Evolutionary conservation across 2,888 invertebrate genomes (phyloP).

Genomic region (Epirrhoe alternata): DNA sequence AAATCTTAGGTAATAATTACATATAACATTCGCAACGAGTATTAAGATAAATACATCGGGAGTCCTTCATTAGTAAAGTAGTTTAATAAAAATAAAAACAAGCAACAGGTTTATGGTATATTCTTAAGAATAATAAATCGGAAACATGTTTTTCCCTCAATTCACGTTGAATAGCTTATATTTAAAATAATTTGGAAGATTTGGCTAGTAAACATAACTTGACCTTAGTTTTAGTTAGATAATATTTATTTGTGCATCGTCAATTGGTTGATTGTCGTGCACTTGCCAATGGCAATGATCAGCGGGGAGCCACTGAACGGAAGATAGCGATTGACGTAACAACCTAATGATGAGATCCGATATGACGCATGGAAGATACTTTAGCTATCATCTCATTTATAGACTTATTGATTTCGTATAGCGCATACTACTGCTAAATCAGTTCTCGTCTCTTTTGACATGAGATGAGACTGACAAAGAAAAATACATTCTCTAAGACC

Average conservation of each 20-base stretch:
- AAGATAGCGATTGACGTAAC: conserved; percentile 24
- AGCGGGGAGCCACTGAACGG: conserved; percentile 15
- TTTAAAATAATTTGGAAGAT: too few relatives aligned
- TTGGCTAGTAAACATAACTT: not conserved
- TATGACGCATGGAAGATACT: conserved; percentile 6
- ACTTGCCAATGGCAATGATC: conserved; percentile 27
- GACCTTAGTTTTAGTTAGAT: conserved; percentile 7
- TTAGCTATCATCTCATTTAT: too few relatives aligned
- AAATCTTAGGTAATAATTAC: not conserved
- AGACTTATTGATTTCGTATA: too few relatives aligned
- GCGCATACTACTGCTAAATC: too few relatives aligned
- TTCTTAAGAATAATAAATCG: too few relatives aligned
- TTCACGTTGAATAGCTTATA: too few relatives aligned
- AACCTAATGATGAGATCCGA: conserved; percentile 20
- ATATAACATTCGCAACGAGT: not conserved
- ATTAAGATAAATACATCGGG: not conserved
- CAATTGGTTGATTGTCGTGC: conserved; percentile 37
- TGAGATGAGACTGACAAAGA: too few relatives aligned
- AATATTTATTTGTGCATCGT: conserved; percentile 24
- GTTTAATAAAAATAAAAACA: not conserved
- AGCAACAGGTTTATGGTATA: too few relatives aligned
- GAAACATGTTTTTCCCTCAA: too few relatives aligned
- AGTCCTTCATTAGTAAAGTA: not conserved
- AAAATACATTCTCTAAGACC: too few relatives aligned
- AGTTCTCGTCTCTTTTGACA: too few relatives aligned